Evolutionary conservation across 2,113 vertebrate genomes (phyloP), one percentile per base, ranked within the genome.

Genomic region (Cheirogaleus medius): DNA sequence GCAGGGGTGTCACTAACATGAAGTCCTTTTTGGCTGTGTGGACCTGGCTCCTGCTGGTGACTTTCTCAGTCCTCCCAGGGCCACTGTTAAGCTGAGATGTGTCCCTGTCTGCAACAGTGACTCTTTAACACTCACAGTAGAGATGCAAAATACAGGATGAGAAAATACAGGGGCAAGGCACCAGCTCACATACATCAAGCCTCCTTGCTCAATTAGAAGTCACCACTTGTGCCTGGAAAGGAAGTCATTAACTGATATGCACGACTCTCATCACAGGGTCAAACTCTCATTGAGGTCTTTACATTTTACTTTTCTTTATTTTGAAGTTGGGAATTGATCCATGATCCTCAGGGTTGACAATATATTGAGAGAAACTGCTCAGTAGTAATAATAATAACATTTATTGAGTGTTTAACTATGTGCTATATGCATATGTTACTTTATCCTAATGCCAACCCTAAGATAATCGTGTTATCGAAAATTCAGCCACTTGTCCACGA

Each of bases 1-100:
- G 8, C 32, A 0, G 18, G 2, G 6, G 8, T 60, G 42, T 47
- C 23, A 12, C 39, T 20, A 52, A 64, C 21, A 7, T 18, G 1
- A 11, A 34, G 21, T 52, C 25, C 63, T 44, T 90, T 82, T 18
- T 44, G 49, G 37, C 34, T 17, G 21, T 60, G 73, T 14, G n/a
- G 42, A 54, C 56, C 29, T 21, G n/a, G 37, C 4, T 85, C 13
- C 87, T 81, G 4, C 8, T 6, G n/a, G 6, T 54, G 27, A 64
- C 49, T 6, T 54, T 3, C n/a, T 29, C 63, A n/a, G 42, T 32
- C 68, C 34, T 20, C 47, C 6, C 12, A 15, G 39, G 68, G 25
- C 29, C 39, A 54, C 29, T 42, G 17, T 6, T 39, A 86, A 92
- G n/a, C 78, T 69, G 76, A 18, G 8, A 17, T 7, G 23, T 0